Percentiles rank a stretch among this genome's conserved stretches.
These are phyloP conservation scores for Polyploca ridens DNA, from an alignment of 2,888 invertebrate genomes.

Conservation along the genomic window DNA sequence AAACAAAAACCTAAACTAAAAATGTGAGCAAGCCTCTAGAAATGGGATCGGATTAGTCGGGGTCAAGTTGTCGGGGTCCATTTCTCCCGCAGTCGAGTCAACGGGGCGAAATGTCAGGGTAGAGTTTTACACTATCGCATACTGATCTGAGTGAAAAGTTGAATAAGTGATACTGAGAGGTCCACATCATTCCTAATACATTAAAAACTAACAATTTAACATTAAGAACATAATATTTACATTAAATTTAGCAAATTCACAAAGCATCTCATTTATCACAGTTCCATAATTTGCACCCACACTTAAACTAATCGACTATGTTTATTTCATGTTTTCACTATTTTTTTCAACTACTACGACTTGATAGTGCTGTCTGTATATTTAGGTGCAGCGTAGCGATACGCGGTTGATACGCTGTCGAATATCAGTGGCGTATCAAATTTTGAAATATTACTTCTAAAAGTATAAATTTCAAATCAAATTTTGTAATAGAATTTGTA, in stretches of 20 bases:
- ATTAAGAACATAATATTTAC: conserved; percentile 38
- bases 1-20: too few species aligned
- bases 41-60: too few species aligned
- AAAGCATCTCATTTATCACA: conserved; percentile 72
- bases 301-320: conserved; percentile 34
- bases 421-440: neutral
- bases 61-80: too few species aligned
- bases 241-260: conserved; percentile 58
- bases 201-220: conserved; percentile 10
- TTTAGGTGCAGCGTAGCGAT: neutral
- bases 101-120: too few species aligned
- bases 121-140: too few species aligned
- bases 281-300: conserved; percentile 74
- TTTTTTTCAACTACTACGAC: neutral
- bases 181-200: neutral
- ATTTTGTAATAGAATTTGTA: too few species aligned
- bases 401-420: neutral
- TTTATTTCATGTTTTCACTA: neutral
- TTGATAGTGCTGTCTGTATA: neutral
- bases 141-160: neutral
- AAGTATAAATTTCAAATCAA: too few species aligned
- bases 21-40: too few species aligned
- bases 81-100: too few species aligned
- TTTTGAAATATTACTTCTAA: too few species aligned
- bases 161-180: neutral